Conservation (phyloP, 1,140 invertebrate genomes). For the Drosophila pandora region DNA sequence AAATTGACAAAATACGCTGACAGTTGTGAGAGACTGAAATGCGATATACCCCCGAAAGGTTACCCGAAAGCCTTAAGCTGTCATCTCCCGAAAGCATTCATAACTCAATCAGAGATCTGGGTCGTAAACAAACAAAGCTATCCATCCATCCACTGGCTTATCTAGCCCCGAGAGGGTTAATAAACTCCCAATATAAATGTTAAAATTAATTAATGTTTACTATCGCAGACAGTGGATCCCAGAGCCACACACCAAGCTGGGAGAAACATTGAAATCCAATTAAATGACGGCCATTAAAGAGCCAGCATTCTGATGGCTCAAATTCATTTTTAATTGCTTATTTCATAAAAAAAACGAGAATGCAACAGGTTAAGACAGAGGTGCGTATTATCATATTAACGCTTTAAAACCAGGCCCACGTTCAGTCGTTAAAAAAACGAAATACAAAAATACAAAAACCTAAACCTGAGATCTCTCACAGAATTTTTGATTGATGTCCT, state of each 20-base stretch:
- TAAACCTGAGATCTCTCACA: slow-evolving; percentile 24
- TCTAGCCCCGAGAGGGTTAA: slow-evolving; percentile 49
- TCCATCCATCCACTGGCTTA: slow-evolving; percentile 18
- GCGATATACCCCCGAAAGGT: slow-evolving; percentile 20
- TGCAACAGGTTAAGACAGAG: slow-evolving; percentile 62
- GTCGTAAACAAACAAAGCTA: slow-evolving; percentile 36
- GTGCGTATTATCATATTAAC: slow-evolving; percentile 80
- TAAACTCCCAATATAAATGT: slow-evolving; percentile 79
- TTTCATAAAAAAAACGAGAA: slow-evolving; percentile 62
- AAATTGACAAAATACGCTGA: slow-evolving; percentile 41
- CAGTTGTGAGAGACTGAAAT: background rate
- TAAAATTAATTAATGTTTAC: slow-evolving; percentile 76
- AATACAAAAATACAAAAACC: slow-evolving; percentile 20
- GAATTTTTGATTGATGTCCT: slow-evolving; percentile 76
- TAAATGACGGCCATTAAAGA: slow-evolving; percentile 70
- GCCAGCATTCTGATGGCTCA: slow-evolving; percentile 69
- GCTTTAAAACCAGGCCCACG: slow-evolving; percentile 42
- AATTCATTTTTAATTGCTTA: slow-evolving; percentile 78
- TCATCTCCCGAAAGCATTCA: slow-evolving; percentile 51
- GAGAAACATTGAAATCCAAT: slow-evolving; percentile 77
- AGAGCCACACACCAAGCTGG: slow-evolving; percentile 14
- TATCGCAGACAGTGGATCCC: slow-evolving; percentile 57
- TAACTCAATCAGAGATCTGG: slow-evolving; percentile 63
- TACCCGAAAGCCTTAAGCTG: slow-evolving; percentile 8
- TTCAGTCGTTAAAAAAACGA: slow-evolving; percentile 33